A percentile compares a stretch with the other conserved stretches of the same genome.
Evolutionary conservation across 2,888 invertebrate genomes (phyloP).

Genomic region (Erebia palarica): DNA sequence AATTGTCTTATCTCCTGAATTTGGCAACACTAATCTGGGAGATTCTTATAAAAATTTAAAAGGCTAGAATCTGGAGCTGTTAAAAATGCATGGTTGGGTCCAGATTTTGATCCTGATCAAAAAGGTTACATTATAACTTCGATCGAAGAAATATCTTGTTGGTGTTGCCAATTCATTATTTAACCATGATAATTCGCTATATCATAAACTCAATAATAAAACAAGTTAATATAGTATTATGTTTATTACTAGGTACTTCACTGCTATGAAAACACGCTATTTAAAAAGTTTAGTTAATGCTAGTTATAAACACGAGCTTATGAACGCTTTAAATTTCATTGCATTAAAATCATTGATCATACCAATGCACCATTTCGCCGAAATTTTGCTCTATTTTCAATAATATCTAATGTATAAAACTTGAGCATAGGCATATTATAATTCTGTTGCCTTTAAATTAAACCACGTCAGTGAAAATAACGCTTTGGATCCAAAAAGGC

Average conservation of each 20-base stretch:
- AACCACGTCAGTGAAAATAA: background rate
- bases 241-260: slow-evolving; percentile 1
- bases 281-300: slow-evolving; percentile 51
- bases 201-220: background rate
- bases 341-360: slow-evolving; percentile 21
- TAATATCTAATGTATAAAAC: background rate
- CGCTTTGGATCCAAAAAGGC: too few species aligned
- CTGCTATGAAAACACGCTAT: slow-evolving; percentile 12
- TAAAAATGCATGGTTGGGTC: too few species aligned
- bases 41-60: background rate
- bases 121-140: background rate
- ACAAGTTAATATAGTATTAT: background rate
- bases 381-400: slow-evolving; percentile 11
- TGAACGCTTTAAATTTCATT: slow-evolving; percentile 60
- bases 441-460: background rate
- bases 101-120: too few species aligned
- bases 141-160: background rate
- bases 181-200: background rate
- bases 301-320: slow-evolving; percentile 70
- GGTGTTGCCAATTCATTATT: background rate
- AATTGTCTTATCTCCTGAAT: background rate
- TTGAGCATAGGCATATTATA: background rate
- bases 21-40: background rate
- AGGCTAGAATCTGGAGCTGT: background rate
- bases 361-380: slow-evolving; percentile 1